A percentile compares a stretch with the other conserved stretches of the same genome.
Evolutionary conservation across 1,140 invertebrate genomes (phyloP).

Genomic region (Brachionus calyciflorus): DNA sequence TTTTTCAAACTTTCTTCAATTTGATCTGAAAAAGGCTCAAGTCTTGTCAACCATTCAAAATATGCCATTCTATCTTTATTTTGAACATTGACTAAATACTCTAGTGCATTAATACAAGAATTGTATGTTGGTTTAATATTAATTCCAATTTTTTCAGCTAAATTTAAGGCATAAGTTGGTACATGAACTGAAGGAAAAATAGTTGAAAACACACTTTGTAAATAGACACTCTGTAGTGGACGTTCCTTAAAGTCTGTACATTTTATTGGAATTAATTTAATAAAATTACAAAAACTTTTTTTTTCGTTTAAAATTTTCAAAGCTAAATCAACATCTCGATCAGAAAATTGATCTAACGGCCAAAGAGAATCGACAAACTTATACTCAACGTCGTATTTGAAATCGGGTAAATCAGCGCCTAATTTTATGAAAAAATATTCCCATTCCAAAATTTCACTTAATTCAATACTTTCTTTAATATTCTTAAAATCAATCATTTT

Average conservation of each 20-base stretch:
- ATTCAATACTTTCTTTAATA: not conserved
- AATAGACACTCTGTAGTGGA: too few species aligned
- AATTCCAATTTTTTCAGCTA: not conserved
- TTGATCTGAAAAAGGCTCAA: not conserved
- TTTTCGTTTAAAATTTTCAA: not conserved
- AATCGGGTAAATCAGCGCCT: not conserved
- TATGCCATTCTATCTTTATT: not conserved
- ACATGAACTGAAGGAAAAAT: not conserved
- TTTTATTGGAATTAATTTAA: not conserved
- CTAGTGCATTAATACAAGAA: not conserved
- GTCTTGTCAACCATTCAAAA: not conserved
- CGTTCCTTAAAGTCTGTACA: not conserved
- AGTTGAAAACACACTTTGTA: too few species aligned
- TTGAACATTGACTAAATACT: not conserved
- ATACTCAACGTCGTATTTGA: not conserved
- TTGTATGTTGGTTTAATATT: not conserved
- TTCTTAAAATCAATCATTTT: not conserved
- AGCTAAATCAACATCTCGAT: not conserved
- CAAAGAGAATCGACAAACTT: not conserved
- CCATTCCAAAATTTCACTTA: not conserved
- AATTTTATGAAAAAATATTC: constrained; percentile 17
- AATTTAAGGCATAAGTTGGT: not conserved
- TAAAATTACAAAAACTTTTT: not conserved
- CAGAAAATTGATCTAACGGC: not conserved
- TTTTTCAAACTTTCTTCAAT: not conserved